Evolutionary conservation across 2,888 invertebrate species (phyloP).

Genomic region (Sinhomidia bicolor): DNA sequence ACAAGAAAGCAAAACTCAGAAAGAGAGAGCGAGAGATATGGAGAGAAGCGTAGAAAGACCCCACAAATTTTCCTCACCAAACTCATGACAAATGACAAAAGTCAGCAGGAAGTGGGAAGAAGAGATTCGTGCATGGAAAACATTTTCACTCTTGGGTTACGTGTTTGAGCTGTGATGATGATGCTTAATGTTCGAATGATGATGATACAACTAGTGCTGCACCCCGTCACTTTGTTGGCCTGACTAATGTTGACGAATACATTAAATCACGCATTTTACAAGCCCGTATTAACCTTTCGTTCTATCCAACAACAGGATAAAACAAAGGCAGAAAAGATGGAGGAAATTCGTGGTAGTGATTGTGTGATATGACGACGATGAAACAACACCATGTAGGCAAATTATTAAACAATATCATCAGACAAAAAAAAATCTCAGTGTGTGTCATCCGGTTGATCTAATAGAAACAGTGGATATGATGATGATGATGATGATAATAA

Average conservation of each 20-base stretch:
- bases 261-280: slow-evolving; percentile 26
- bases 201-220: slow-evolving; percentile 12
- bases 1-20: too few species aligned
- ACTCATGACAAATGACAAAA: slow-evolving; percentile 71
- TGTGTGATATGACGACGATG: not conserved
- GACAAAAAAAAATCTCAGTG: slow-evolving; percentile 34
- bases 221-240: slow-evolving; percentile 23
- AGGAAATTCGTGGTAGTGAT: not conserved
- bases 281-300: not conserved
- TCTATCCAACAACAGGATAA: not conserved
- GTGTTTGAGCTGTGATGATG: not conserved
- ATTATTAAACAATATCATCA: not conserved
- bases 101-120: slow-evolving; percentile 70
- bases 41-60: slow-evolving; percentile 30
- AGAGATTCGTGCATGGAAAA: slow-evolving; percentile 33
- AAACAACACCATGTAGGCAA: not conserved
- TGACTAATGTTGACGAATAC: slow-evolving; percentile 39
- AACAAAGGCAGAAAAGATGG: slow-evolving; percentile 5
- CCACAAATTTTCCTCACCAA: slow-evolving; percentile 42
- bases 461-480: not conserved
- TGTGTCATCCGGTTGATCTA: slow-evolving; percentile 39
- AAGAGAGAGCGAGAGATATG: not conserved
- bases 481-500: slow-evolving; percentile 1
- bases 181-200: not conserved
- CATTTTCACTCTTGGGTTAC: not conserved